These are phyloP conservation scores for Augochlora pura DNA, from an alignment of 1,140 invertebrate species.

Conservation along the genomic window DNA sequence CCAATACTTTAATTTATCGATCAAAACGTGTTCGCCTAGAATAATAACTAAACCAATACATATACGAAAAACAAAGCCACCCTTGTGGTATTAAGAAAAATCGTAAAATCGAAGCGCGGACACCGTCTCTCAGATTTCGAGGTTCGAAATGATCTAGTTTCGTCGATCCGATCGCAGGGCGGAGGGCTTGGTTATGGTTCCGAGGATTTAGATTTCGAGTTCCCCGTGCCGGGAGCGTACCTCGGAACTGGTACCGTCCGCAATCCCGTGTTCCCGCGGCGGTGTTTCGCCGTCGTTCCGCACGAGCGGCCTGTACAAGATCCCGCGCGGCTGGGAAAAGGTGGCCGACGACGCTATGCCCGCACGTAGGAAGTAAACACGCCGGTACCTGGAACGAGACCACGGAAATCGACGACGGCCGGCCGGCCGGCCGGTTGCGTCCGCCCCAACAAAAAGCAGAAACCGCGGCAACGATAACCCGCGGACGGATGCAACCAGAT, in stretches of 20 bases:
- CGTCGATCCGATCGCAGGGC: conserved; percentile 8
- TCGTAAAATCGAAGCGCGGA: too few relatives aligned
- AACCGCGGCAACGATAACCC: conserved; percentile 27
- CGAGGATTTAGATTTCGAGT: conserved; percentile 30
- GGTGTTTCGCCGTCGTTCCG: conserved; percentile 57
- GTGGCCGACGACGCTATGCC: conserved; percentile 21
- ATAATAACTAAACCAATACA: too few relatives aligned
- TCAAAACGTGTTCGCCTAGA: too few relatives aligned
- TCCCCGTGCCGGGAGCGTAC: background rate
- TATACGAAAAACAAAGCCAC: too few relatives aligned
- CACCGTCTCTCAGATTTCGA: too few relatives aligned
- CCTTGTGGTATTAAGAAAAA: too few relatives aligned
- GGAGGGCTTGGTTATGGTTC: background rate
- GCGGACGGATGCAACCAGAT: conserved; percentile 19
- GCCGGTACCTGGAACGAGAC: conserved; percentile 26
- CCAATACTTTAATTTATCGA: too few relatives aligned
- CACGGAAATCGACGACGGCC: conserved; percentile 40
- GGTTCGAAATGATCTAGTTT: background rate
- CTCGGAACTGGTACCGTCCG: conserved; percentile 40
- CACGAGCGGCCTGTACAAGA: conserved; percentile 50
- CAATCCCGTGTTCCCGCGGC: conserved; percentile 35
- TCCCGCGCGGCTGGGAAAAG: conserved; percentile 35
- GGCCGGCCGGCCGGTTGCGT: too few relatives aligned
- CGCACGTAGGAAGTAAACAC: conserved; percentile 54
- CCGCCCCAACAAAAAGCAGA: conserved; percentile 16